A percentile compares a stretch with the other conserved stretches of the same genome.
phyloP scores from a whole-genome alignment of 2,888 invertebrate species.

The Cacoxenus indagator region DNA sequence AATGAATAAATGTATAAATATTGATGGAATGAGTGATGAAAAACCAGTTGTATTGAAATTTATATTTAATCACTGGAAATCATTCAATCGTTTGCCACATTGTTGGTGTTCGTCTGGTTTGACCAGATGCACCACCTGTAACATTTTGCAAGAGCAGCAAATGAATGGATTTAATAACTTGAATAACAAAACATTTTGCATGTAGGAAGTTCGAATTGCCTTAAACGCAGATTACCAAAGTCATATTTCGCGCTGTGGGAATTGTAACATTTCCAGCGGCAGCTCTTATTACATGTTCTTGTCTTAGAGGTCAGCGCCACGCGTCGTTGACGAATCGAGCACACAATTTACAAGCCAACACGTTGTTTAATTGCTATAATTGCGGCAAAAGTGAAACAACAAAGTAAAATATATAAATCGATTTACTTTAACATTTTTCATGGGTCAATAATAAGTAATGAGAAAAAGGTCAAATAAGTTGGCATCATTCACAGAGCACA shows the following conservation, averaged over 20 bases:
- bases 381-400: too few relatives aligned
- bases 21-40: too few relatives aligned
- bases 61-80: too few relatives aligned
- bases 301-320: neutral
- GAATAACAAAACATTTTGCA: neutral
- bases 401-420: neutral
- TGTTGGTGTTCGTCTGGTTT: too few relatives aligned
- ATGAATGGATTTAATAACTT: neutral
- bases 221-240: neutral
- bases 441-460: neutral
- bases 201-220: constrained; percentile 56
- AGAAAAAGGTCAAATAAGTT: neutral
- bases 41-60: too few relatives aligned
- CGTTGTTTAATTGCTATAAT: neutral
- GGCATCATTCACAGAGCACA: neutral
- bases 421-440: neutral
- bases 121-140: too few relatives aligned
- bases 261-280: constrained; percentile 26
- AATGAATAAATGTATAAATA: too few relatives aligned
- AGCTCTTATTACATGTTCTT: constrained; percentile 34
- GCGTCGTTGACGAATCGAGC: neutral
- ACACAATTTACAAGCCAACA: neutral
- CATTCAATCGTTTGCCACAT: too few relatives aligned
- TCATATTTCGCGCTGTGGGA: neutral
- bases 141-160: neutral